Base-by-base conservation (phyloP, 2,888 invertebrate species). In the Allolobophora icterica region DNA sequence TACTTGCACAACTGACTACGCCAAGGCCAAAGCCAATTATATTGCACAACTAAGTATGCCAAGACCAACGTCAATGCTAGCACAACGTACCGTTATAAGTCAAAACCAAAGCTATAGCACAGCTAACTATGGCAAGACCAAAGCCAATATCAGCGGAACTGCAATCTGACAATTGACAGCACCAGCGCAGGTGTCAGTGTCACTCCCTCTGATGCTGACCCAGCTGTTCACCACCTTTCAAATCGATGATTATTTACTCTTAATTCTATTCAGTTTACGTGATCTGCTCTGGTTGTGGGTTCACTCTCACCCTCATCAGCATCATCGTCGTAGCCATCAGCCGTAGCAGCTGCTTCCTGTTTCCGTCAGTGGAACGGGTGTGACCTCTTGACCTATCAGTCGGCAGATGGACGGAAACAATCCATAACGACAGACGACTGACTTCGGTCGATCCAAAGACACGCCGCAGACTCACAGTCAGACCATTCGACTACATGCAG, bases 351-450 rank as follows among this genome's bases (percentile, higher is more conserved):
- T 11, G 30, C 71, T 71, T 13, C 71, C 4, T 30, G 17, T n/a
- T 71, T 71, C 30, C n/a, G 8, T 52, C 24, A 11, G 71, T n/a
- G 8, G 71, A 71, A n/a, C 71, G 71, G 8, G 30, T 30, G 71
- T 71, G 71, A 71, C 71, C n/a, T 71, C n/a, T 71, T 71, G 71
- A 71, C 71, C n/a, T n/a, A 30, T 71, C 71, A 71, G 71, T 71
- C 30, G n/a, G n/a, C n/a, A 30, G 71, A n/a, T n/a, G 30, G 2
- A n/a, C n/a, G 71, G n/a, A n/a, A 71, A 8, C 71, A 71, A n/a
- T 71, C 8, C 11, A 71, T 8, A n/a, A 30, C 3, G 17, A 17
- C 1, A 71, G 71, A 71, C 30, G 19, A 45, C 1, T 45, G 45
- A 1, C 45, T 45, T 1, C 1, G n/a, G 21, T 21, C 24, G 24